phyloP scores from a whole-genome alignment of 2,113 vertebrate species.

The Dromaius novaehollandiae region DNA sequence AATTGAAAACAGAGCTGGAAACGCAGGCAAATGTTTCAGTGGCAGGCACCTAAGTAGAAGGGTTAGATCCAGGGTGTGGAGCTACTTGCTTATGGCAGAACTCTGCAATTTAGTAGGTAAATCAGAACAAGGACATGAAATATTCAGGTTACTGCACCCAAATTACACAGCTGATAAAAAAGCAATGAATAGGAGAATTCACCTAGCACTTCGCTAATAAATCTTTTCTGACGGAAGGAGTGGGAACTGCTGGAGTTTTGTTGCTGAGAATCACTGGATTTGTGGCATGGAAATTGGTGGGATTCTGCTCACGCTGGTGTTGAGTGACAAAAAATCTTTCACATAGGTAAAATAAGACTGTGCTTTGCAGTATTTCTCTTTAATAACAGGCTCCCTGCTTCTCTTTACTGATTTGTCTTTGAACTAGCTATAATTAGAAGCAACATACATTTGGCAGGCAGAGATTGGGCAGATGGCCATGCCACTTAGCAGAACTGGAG shows the following conservation, averaged over 20 bases:
- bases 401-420: neutral
- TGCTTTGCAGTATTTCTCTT: conserved; percentile 23
- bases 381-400: conserved; percentile 29
- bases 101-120: neutral
- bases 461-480: conserved; percentile 1
- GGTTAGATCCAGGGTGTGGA: neutral
- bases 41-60: neutral
- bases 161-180: conserved; percentile 8
- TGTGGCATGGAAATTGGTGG: neutral
- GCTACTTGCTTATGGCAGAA: neutral
- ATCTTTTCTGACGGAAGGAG: neutral
- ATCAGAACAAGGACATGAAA: neutral
- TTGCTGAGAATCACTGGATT: neutral
- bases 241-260: neutral
- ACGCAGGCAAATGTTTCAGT: neutral
- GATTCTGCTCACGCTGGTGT: neutral
- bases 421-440: conserved; percentile 13
- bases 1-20: neutral
- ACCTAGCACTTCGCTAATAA: neutral
- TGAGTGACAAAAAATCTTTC: conserved; percentile 3
- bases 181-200: neutral
- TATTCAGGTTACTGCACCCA: neutral
- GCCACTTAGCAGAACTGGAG: conserved; percentile 16
- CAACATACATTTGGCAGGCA: conserved; percentile 33
- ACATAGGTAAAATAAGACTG: neutral